Base-by-base conservation (phyloP, 2,888 invertebrate species). In the Lasioglossum morio region DNA sequence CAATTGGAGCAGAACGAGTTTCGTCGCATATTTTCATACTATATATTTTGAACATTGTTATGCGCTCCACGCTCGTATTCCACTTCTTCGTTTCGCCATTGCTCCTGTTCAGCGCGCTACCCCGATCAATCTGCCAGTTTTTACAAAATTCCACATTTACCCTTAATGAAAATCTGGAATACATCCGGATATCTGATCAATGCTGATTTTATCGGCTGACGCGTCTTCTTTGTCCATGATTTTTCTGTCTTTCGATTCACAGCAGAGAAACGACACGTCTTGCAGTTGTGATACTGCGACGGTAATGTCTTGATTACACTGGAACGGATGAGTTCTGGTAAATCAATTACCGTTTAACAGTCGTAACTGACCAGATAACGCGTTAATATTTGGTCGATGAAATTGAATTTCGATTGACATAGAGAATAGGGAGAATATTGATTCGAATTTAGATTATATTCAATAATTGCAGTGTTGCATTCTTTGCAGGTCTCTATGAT, bases 81-180 rank as follows among this genome's bases (percentile, higher is more conserved):
- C 43, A 19, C 8, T 30, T n/a, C 30, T 46, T 30, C 46, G n/a
- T 40, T 40, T 40, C 37, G n/a, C n/a, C 40, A n/a, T 40, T n/a
- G 37, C 12, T 40, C 2, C 70, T 40, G 19, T 40, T 70, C 10
- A 40, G 10, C 5, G n/a, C 37, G 69, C 37, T n/a, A 19, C 0
- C 23, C 12, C 12, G 37, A 40, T 12, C 12, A n/a, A 40, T 23
- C n/a, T 40, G n/a, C 40, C 10, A 23, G 12, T 23, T 70, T 40
- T 40, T 40, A 40, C 23, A 2, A 37, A 70, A 70, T 70, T 70
- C 40, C 14, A n/a, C 37, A n/a, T 4, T 40, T 5, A 70, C 12
- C 12, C 40, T 70, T 70, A 70, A 70, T 70, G 70, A 70, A 70
- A 70, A 70, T 63, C 66, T 34, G 34, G 34, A 34, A 16, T 19